Evolutionary conservation across 2,113 vertebrate genomes (phyloP).

Genomic region (Spea multiplicata): DNA sequence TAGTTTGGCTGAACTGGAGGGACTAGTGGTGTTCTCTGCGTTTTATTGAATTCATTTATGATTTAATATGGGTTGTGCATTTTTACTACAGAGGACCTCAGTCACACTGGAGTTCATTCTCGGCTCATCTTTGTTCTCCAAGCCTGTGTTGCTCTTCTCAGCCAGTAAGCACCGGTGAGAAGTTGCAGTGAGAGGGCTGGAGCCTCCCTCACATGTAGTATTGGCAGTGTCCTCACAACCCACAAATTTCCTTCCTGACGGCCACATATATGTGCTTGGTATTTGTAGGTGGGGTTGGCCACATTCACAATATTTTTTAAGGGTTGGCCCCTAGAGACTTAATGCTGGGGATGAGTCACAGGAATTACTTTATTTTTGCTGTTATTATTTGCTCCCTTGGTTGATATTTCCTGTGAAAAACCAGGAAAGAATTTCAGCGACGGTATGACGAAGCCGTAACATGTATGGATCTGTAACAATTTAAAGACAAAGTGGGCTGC

Average conservation of each 20-base stretch:
- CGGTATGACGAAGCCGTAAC: too few relatives aligned
- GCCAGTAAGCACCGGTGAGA: too few relatives aligned
- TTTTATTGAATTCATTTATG: conserved; percentile 29
- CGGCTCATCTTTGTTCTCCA: conserved; percentile 5
- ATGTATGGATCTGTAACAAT: too few relatives aligned
- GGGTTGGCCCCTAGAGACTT: neutral
- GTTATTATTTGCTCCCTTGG: too few relatives aligned
- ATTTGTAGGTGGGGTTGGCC: neutral
- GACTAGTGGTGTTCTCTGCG: conserved; percentile 10
- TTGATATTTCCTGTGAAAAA: too few relatives aligned
- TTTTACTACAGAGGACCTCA: conserved; percentile 7
- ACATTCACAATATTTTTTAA: too few relatives aligned
- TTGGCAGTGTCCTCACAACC: conserved; percentile 2
- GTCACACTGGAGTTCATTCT: conserved; percentile 17
- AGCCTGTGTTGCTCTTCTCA: neutral
- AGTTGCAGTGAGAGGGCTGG: too few relatives aligned
- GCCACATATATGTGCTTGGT: neutral
- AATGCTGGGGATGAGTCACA: neutral
- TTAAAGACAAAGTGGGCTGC: too few relatives aligned
- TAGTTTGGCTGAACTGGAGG: conserved; percentile 28
- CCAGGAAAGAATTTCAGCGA: too few relatives aligned
- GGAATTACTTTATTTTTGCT: neutral
- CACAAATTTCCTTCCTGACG: conserved; percentile 4
- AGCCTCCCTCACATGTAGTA: neutral
- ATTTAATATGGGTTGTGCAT: conserved; percentile 22